Evolutionary conservation across 2,113 vertebrate genomes (phyloP).

Genomic region (Nycticorax nycticorax): DNA sequence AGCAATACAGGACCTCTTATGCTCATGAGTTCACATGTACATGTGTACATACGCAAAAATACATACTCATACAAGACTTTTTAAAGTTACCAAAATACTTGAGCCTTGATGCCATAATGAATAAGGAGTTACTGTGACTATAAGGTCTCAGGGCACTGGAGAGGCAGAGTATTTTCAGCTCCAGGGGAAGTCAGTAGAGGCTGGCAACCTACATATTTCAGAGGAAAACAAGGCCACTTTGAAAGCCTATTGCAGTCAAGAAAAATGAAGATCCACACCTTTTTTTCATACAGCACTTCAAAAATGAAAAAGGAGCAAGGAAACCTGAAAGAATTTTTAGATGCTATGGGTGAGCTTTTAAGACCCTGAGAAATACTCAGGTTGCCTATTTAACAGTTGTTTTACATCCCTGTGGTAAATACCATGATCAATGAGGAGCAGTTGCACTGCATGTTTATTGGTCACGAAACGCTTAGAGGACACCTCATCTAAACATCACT

Average conservation of each 20-base stretch:
- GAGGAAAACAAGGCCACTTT: not conserved
- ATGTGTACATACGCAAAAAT: not conserved
- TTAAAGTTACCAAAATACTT: not conserved
- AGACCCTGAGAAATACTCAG: not conserved
- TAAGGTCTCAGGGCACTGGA: not conserved
- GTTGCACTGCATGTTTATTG: not conserved
- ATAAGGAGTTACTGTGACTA: not conserved
- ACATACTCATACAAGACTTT: not conserved
- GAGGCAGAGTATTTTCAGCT: not conserved
- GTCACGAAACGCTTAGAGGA: not conserved
- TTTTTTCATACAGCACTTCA: not conserved
- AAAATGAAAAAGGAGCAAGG: not conserved
- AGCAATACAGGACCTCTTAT: not conserved
- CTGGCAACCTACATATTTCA: not conserved
- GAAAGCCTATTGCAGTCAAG: not conserved
- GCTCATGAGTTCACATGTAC: not conserved
- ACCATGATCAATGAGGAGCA: not conserved
- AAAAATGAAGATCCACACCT: not conserved
- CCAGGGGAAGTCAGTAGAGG: not conserved
- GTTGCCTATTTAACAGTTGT: not conserved
- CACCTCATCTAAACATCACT: not conserved
- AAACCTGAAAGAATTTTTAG: not conserved
- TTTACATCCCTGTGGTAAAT: not conserved
- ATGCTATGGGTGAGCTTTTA: not conserved
- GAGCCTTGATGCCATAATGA: not conserved